Percentiles rank a stretch among this genome's conserved stretches.
These are phyloP conservation scores for Drosophila malerkotliana DNA, from an alignment of 1,140 invertebrate species.

Conservation along the genomic window DNA sequence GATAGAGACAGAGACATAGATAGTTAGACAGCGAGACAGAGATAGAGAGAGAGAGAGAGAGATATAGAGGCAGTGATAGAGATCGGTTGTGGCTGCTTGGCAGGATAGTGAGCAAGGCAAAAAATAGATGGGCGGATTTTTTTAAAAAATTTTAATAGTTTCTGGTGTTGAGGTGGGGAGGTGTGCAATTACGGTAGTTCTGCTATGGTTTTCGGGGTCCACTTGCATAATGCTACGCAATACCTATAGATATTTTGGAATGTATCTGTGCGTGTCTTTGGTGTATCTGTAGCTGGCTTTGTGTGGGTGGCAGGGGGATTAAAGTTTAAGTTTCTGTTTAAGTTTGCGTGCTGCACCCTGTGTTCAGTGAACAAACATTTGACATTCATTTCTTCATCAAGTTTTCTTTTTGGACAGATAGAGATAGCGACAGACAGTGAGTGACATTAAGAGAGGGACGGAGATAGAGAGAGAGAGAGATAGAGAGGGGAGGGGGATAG, in stretches of 20 bases:
- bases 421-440: slow-evolving; percentile 36
- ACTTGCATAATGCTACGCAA: slow-evolving; percentile 58
- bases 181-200: slow-evolving; percentile 29
- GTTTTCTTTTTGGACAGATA: slow-evolving; percentile 29
- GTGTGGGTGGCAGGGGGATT: slow-evolving; percentile 2
- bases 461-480: slow-evolving; percentile 8
- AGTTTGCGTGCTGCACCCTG: slow-evolving; percentile 53
- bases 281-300: neutral
- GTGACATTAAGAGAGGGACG: slow-evolving; percentile 26
- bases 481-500: slow-evolving; percentile 12
- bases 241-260: slow-evolving; percentile 40
- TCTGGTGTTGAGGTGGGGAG: slow-evolving; percentile 19
- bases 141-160: slow-evolving; percentile 23
- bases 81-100: slow-evolving; percentile 43
- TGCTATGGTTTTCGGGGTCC: slow-evolving; percentile 37
- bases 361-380: slow-evolving; percentile 81
- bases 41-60: slow-evolving; percentile 52
- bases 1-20: slow-evolving; percentile 44
- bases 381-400: slow-evolving; percentile 58
- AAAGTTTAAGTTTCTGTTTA: slow-evolving; percentile 8
- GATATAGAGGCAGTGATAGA: slow-evolving; percentile 23
- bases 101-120: slow-evolving; percentile 64
- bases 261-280: slow-evolving; percentile 11
- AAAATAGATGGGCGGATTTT: slow-evolving; percentile 41
- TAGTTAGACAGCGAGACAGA: slow-evolving; percentile 17